Evolutionary conservation across 2,797 vertebrate species (phyloP), one percentile per base, ranked within the genome.

Genomic region (Kryptopterus vitreolus): DNA sequence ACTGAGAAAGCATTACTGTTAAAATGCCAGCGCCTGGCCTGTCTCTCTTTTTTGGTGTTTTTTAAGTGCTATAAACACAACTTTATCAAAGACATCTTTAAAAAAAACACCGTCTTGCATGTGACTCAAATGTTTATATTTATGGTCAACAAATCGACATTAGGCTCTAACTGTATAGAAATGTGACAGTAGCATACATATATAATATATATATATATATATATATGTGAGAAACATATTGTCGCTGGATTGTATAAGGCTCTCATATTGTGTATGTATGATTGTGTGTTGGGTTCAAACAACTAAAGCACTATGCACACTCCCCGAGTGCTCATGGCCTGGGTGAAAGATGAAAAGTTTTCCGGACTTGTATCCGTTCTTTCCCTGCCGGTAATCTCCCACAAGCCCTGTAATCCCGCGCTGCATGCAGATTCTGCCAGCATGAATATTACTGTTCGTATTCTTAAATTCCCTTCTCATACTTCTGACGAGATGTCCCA

Each of bases 371-470:
- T 93, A 85, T 9, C 93, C 91, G 91, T 91, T 94, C 92, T 94
- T 94, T 92, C 92, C 90, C 90, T 92, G 87, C 91, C 88, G 88
- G 90, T 95, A 95, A 96, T 96, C 93, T 92, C 91, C 89, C 91
- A 89, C 90, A 92, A 95, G 93, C 94, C 93, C 94, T 95, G 94
- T 96, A 96, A 96, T 96, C 95, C 94, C 89, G 83, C 86, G 89
- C 90, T 22, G 90, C 90, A 93, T 94, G 93, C 93, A 95, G 93
- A 95, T 94, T 93, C 93, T 88, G 89, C 93, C 86, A 88, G 93
- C 80, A 94, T 94, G 93, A 95, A 95, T 95, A 95, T 96, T 96
- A 94, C 93, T 94, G 93, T 95, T 94, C 92, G 94, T 95, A 94
- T 94, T 94, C 92, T 94, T 95, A 95, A 96, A 94, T 94, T 92